These are phyloP conservation scores for Lates calcarifer DNA, from an alignment of 2,113 vertebrate species.

Conservation along the genomic window DNA sequence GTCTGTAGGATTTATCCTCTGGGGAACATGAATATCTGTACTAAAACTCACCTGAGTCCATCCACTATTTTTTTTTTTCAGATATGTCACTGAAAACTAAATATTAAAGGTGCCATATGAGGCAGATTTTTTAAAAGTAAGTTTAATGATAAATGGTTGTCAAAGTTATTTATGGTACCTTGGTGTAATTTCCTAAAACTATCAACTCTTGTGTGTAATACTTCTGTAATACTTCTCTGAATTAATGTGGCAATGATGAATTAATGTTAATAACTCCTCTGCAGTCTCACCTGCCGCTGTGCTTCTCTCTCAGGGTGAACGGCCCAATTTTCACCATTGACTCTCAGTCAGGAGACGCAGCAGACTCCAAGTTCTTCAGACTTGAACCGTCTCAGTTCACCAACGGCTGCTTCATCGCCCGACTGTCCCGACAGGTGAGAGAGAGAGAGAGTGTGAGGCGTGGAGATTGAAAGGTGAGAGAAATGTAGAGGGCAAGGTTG, in stretches of 20 bases:
- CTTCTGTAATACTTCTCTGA: neutral
- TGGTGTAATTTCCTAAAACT: neutral
- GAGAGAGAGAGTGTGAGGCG: neutral
- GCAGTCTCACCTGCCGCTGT: neutral
- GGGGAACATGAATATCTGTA: no score
- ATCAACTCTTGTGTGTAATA: neutral
- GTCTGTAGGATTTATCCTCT: neutral
- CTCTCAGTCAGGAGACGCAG: slow-evolving; percentile 60
- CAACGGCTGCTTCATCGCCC: slow-evolving; percentile 92
- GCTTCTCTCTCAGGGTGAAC: slow-evolving; percentile 82
- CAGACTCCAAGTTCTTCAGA: slow-evolving; percentile 86
- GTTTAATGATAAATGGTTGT: neutral
- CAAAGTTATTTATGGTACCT: slow-evolving; percentile 15
- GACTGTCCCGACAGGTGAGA: slow-evolving; percentile 91
- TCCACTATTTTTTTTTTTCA: no score
- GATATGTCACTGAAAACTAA: neutral
- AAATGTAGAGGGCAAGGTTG: slow-evolving; percentile 28
- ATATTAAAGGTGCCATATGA: neutral
- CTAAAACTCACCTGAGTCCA: no score
- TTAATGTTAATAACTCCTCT: neutral
- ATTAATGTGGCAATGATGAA: slow-evolving; percentile 19
- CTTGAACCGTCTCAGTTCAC: slow-evolving; percentile 85
- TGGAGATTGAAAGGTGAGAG: neutral
- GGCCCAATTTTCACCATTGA: slow-evolving; percentile 85
- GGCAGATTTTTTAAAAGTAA: neutral